Evolutionary conservation across 2,113 vertebrate genomes (phyloP).

Genomic region (Nerophis lumbriciformis): DNA sequence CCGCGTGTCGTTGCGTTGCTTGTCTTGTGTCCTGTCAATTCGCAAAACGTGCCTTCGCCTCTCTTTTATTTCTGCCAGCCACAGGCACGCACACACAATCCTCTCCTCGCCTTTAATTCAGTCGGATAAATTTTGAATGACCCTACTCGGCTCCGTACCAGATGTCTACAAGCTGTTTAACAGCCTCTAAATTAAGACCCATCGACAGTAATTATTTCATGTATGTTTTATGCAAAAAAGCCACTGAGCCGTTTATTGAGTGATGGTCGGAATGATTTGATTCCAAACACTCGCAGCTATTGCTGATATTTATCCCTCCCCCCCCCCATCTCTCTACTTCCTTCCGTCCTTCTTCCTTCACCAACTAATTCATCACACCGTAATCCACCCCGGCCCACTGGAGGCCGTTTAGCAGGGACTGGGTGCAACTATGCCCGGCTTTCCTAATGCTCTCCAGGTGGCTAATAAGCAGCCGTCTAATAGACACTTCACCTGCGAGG

Average conservation of each 20-base stretch:
- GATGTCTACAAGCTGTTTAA: slow-evolving; percentile 99
- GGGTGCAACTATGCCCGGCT: slow-evolving; percentile 57
- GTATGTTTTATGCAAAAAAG: slow-evolving; percentile 89
- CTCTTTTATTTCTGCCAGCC: slow-evolving; percentile 58
- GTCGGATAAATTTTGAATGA: slow-evolving; percentile 98
- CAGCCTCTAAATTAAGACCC: slow-evolving; percentile 97
- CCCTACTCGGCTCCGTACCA: slow-evolving; percentile 93
- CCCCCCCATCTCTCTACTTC: slow-evolving; percentile 26
- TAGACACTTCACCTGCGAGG: slow-evolving; percentile 60
- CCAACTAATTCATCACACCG: slow-evolving; percentile 59
- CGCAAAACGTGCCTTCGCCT: slow-evolving; percentile 77
- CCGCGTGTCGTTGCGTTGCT: slow-evolving; percentile 84
- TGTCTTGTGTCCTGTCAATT: slow-evolving; percentile 89
- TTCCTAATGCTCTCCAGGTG: slow-evolving; percentile 64
- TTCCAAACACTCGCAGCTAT: slow-evolving; percentile 58
- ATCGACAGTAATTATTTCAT: slow-evolving; percentile 97
- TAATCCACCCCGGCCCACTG: slow-evolving; percentile 60
- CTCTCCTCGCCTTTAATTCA: slow-evolving; percentile 82
- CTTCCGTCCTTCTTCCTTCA: slow-evolving; percentile 33
- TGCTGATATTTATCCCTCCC: slow-evolving; percentile 50
- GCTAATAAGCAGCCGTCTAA: slow-evolving; percentile 67
- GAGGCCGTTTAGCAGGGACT: slow-evolving; percentile 61
- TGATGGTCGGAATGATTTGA: slow-evolving; percentile 78
- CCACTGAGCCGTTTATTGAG: slow-evolving; percentile 88
- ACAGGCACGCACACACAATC: slow-evolving; percentile 10